Conservation (phyloP, 2,797 vertebrate species). For the Sus cebifrons region DNA sequence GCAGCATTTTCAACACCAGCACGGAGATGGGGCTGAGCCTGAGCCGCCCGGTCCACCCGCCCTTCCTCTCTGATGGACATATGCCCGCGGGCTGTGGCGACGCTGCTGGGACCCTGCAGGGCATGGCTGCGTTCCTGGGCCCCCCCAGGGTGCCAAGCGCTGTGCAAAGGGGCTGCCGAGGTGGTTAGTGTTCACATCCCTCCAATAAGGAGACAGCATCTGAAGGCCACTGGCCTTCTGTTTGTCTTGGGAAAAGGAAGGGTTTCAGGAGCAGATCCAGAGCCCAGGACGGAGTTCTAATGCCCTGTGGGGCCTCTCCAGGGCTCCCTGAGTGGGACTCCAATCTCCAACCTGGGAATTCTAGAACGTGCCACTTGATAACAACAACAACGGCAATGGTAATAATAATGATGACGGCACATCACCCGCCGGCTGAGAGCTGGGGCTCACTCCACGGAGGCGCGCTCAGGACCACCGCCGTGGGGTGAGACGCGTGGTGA, state of each 20-base stretch:
- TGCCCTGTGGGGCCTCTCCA: accelerated
- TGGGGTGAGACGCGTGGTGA: accelerated
- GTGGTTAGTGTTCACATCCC: accelerated
- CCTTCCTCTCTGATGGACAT: too few relatives aligned
- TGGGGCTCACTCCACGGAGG: accelerated
- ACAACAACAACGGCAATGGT: too few relatives aligned
- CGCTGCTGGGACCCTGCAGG: not conserved
- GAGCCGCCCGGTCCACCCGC: too few relatives aligned
- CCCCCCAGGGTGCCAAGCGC: not conserved
- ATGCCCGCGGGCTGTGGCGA: not conserved
- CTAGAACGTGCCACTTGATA: not conserved
- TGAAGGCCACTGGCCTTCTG: not conserved
- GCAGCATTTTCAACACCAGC: accelerated
- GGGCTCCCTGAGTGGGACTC: not conserved
- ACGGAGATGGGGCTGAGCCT: not conserved
- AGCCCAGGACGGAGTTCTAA: not conserved
- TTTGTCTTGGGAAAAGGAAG: accelerated
- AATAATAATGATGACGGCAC: too few relatives aligned
- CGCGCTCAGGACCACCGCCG: too few relatives aligned
- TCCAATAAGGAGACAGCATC: not conserved
- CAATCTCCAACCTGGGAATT: too few relatives aligned
- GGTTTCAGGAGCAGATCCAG: accelerated
- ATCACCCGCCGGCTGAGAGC: not conserved
- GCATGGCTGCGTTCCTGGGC: too few relatives aligned
- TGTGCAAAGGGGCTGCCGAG: accelerated